Conservation (phyloP, 2,113 vertebrate genomes). For the Neoarius graeffei region DNA sequence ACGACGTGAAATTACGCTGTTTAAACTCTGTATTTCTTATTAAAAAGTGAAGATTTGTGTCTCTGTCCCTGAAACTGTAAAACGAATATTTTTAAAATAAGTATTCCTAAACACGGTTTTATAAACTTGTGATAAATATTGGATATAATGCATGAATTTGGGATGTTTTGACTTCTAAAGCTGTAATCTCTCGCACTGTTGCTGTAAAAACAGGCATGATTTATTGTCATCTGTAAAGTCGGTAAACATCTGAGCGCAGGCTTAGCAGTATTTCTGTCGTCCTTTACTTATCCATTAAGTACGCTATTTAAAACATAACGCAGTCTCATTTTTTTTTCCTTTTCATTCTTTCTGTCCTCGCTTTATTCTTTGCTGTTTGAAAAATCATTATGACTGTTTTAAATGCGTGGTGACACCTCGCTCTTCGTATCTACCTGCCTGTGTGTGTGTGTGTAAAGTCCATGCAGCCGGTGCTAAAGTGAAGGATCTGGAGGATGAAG, state of each 20-base stretch:
- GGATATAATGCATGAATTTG: background rate
- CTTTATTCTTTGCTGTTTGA: constrained; percentile 33
- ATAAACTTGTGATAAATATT: background rate
- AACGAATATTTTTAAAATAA: too few relatives aligned
- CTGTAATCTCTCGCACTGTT: background rate
- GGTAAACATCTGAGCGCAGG: background rate
- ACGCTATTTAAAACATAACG: background rate
- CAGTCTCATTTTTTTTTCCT: background rate
- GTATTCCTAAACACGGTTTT: background rate
- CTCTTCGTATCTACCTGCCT: background rate
- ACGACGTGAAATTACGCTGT: too few relatives aligned
- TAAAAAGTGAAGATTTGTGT: too few relatives aligned
- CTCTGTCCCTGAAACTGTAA: too few relatives aligned
- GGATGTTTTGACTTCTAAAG: background rate
- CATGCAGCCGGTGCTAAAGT: constrained; percentile 90
- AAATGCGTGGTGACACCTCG: background rate
- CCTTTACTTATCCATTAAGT: constrained; percentile 32
- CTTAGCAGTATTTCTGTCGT: constrained; percentile 5
- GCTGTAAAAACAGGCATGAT: too few relatives aligned
- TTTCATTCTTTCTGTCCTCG: background rate
- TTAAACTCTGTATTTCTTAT: too few relatives aligned
- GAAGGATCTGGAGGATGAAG: constrained; percentile 89
- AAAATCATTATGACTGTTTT: background rate
- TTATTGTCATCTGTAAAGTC: background rate
- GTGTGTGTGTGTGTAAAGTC: constrained; percentile 73